Evolutionary conservation across 2,113 vertebrate species (phyloP).

Genomic region (Telmatochromis brachygnathus): DNA sequence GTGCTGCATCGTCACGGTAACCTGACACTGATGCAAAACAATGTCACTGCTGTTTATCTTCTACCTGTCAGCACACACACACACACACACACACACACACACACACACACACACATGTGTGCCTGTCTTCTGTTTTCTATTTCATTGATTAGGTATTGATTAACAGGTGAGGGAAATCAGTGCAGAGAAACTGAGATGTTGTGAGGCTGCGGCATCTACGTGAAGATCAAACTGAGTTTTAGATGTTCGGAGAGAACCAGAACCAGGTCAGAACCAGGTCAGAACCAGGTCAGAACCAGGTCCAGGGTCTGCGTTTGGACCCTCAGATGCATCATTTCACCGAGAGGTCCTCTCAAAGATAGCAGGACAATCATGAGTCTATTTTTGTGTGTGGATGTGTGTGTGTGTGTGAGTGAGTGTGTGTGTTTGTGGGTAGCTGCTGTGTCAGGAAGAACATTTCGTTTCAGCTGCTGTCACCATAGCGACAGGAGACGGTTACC

Average conservation of each 20-base stretch:
- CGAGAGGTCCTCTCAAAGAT: background rate
- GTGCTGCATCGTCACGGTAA: background rate
- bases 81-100: background rate
- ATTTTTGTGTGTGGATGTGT: background rate
- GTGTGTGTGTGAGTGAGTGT: background rate
- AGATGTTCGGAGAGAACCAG: background rate
- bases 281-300: background rate
- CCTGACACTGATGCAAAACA: background rate
- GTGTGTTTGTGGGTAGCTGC: background rate
- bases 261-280: background rate
- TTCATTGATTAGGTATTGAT: background rate
- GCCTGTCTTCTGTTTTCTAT: background rate
- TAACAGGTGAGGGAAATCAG: background rate
- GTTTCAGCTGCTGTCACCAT: constrained; percentile 26
- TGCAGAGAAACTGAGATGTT: background rate
- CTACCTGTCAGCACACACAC: background rate
- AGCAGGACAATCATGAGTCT: background rate
- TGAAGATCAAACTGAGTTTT: background rate
- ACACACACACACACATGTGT: background rate
- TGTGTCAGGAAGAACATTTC: background rate
- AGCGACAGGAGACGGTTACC: constrained; percentile 29
- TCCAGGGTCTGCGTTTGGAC: background rate
- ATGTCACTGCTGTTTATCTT: background rate
- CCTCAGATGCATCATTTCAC: background rate
- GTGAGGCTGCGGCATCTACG: background rate